Percentiles rank a stretch among this genome's conserved stretches.
Evolutionary conservation across 2,888 invertebrate species (phyloP).

Genomic region (Pyrgus malvae): DNA sequence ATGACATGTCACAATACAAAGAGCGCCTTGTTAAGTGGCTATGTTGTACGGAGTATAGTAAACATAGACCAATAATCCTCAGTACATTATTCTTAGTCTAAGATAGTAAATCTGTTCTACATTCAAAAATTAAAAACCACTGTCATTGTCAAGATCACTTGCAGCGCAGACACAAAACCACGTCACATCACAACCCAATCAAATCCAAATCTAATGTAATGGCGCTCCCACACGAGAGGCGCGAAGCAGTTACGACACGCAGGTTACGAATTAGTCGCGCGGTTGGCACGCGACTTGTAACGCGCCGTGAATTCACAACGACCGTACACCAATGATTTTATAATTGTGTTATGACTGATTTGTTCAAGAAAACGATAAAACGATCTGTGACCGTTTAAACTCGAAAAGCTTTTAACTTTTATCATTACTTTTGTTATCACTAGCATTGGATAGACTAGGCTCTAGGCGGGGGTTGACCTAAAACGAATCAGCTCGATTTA

Average conservation of each 20-base stretch:
- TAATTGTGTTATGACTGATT: slow-evolving; percentile 37
- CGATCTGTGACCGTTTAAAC: slow-evolving; percentile 18
- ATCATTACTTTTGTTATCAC: background rate
- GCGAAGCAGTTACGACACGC: slow-evolving; percentile 55
- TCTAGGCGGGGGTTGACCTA: slow-evolving; percentile 7
- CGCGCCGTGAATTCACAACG: slow-evolving; percentile 55
- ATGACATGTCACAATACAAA: too few species aligned
- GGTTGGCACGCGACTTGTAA: slow-evolving; percentile 60
- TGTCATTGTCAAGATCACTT: slow-evolving; percentile 34
- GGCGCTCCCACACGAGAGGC: slow-evolving; percentile 57
- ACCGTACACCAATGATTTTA: slow-evolving; percentile 43
- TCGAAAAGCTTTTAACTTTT: background rate
- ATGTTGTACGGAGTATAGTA: too few species aligned
- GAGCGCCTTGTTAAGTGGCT: too few species aligned
- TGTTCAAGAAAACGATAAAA: slow-evolving; percentile 23
- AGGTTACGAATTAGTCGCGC: slow-evolving; percentile 57
- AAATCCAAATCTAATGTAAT: slow-evolving; percentile 53
- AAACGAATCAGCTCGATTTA: slow-evolving; percentile 10
- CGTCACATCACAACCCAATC: slow-evolving; percentile 44
- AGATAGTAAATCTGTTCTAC: background rate
- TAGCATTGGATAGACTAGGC: slow-evolving; percentile 11
- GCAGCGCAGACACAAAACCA: slow-evolving; percentile 37
- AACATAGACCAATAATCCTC: background rate
- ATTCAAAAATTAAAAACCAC: slow-evolving; percentile 22
- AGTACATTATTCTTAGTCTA: background rate